These are phyloP conservation scores for Pandemis heparana DNA, from an alignment of 2,888 invertebrate species.

Conservation along the genomic window DNA sequence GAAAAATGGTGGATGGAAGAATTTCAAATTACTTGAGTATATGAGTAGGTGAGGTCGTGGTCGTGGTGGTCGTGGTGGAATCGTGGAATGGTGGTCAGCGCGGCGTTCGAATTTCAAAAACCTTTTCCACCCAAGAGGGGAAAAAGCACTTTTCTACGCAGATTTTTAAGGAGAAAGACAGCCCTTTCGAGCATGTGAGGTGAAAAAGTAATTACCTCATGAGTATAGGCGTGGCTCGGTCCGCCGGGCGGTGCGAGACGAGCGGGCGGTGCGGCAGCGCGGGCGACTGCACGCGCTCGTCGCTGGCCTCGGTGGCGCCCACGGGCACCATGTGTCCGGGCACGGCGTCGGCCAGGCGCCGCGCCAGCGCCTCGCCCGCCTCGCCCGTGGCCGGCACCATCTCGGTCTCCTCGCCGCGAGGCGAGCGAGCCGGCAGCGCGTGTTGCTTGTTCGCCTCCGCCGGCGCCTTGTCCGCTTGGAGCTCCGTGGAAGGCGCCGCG, in stretches of 20 bases:
- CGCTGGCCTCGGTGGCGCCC: conserved; percentile 75
- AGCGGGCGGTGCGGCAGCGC: conserved; percentile 78
- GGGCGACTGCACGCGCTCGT: conserved; percentile 77
- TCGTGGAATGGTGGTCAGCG: too few relatives aligned
- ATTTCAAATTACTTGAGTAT: too few relatives aligned
- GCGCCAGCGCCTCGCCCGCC: conserved; percentile 34
- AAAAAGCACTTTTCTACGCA: too few relatives aligned
- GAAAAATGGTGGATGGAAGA: too few relatives aligned
- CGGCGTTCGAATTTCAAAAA: too few relatives aligned
- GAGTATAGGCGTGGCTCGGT: conserved; percentile 74
- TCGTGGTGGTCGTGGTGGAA: too few relatives aligned
- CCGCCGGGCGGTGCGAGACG: conserved; percentile 63
- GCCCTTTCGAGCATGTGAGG: too few relatives aligned
- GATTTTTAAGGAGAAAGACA: too few relatives aligned
- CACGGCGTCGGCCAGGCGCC: conserved; percentile 41
- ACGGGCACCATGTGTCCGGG: conserved; percentile 63
- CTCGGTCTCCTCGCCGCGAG: conserved; percentile 45
- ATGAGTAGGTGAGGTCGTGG: too few relatives aligned
- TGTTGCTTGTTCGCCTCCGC: conserved; percentile 48
- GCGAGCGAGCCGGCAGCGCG: conserved; percentile 39
- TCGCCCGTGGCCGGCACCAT: conserved; percentile 50
- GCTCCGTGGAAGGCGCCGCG: conserved; percentile 43
- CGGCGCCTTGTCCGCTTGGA: conserved; percentile 47
- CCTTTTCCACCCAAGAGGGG: too few relatives aligned
- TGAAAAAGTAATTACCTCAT: conserved; percentile 61